Evolutionary conservation across 1,140 invertebrate genomes (phyloP), one percentile per base, ranked within the genome.

Genomic region (Parapsyche elsis): DNA sequence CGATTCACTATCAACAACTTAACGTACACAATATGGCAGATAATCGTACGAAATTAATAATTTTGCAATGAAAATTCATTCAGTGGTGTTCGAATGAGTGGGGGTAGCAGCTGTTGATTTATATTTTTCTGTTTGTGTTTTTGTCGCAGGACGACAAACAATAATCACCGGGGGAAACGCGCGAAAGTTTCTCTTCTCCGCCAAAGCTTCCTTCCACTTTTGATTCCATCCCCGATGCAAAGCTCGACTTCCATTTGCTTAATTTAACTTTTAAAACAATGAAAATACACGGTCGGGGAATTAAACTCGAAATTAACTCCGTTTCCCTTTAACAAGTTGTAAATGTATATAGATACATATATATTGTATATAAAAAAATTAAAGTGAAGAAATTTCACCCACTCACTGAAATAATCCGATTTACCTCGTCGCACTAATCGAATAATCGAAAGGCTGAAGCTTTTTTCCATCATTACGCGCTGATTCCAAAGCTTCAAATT

Each of bases 181-280:
- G 64, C 21, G 21, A 67, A 67, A 67, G 64, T 67, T 67, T 67
- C 64, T 67, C 64, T 67, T 67, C 71, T 73, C 49, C 49, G 59
- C 64, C 64, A 30, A 67, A 24, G 64, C 64, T 10, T 67, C 64
- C 64, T 67, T 30, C 64, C n/a, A 26, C 24, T 67, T 67, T 30
- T 67, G 64, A 61, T 46, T 45, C 71, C 71, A 10, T 46, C 71
- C 67, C 24, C n/a, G 67, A 21, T 71, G 24, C 46, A 75, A 46
- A 49, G 44, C 70, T 67, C 67, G 67, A 59, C 45, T 59, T 79
- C 71, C 30, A 79, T 79, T 79, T 79, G 78, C 67, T 79, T 79
- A 79, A 79, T 79, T 79, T 73, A 77, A 77, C 76, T 77, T 77
- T 77, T 77, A 79, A 79, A 71, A 79, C 78, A 79, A 79, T 79